Conservation (phyloP, 2,797 vertebrate species). For the Chelon labrosus region DNA sequence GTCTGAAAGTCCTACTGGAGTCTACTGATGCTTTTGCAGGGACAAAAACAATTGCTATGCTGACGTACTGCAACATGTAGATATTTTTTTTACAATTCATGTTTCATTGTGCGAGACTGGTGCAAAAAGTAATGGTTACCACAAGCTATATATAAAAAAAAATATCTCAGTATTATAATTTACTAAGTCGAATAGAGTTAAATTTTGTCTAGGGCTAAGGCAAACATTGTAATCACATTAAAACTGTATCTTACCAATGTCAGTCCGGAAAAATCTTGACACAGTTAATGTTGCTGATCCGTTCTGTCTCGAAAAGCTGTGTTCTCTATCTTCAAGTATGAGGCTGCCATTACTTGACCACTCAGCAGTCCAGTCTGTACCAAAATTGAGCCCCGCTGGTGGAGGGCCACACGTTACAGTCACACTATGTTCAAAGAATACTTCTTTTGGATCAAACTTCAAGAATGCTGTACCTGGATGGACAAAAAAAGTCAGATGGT, state of each 20-base stretch:
- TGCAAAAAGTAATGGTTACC: too few species aligned
- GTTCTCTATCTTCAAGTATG: fast-evolving
- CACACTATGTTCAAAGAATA: background rate
- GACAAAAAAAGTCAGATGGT: background rate
- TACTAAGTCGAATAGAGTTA: too few species aligned
- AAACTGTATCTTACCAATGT: slow-evolving; percentile 65
- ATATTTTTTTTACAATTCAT: too few species aligned
- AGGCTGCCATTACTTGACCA: slow-evolving; percentile 45
- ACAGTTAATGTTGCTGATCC: slow-evolving; percentile 32
- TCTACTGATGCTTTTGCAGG: too few species aligned
- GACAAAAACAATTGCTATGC: too few species aligned
- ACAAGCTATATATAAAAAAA: too few species aligned
- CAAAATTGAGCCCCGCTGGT: background rate
- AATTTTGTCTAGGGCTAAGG: too few species aligned
- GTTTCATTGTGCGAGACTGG: too few species aligned
- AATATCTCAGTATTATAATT: too few species aligned
- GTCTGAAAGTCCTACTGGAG: too few species aligned
- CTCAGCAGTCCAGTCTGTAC: background rate
- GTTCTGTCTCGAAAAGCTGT: fast-evolving
- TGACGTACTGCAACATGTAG: too few species aligned
- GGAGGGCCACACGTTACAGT: slow-evolving; percentile 54
- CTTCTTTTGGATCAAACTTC: fast-evolving
- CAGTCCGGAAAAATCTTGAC: fast-evolving
- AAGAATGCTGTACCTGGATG: fast-evolving
- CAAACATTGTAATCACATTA: background rate